These are phyloP conservation scores for Gallinago paraguaiae DNA, from an alignment of 2,113 vertebrate species.

Conservation along the genomic window DNA sequence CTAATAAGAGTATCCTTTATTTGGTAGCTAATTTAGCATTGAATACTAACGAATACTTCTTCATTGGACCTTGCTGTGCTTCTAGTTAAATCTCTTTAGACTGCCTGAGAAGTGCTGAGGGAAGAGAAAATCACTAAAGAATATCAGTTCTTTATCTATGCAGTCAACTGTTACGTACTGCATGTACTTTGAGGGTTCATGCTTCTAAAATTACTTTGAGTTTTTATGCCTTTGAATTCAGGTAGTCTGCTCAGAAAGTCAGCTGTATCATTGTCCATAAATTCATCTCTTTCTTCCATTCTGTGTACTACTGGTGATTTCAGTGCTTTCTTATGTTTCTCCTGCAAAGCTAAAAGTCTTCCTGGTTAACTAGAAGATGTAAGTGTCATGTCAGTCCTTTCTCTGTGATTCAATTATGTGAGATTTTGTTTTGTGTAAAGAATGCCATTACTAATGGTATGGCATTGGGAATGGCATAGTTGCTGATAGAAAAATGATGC, in stretches of 20 bases:
- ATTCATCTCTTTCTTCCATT: not conserved
- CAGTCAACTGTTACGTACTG: not conserved
- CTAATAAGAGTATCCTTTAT: not conserved
- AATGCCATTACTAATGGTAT: not conserved
- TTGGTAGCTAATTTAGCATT: constrained; percentile 11
- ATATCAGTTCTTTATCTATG: not conserved
- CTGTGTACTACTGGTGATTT: not conserved
- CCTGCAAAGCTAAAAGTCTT: not conserved
- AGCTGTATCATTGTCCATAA: not conserved
- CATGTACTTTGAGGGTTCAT: not conserved
- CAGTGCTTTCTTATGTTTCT: not conserved
- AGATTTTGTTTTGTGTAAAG: not conserved
- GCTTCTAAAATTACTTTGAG: not conserved
- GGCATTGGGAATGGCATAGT: not conserved
- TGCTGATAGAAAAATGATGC: not conserved
- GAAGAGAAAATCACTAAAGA: not conserved
- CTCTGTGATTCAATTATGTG: not conserved
- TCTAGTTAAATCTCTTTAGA: not conserved
- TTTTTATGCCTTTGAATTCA: not conserved
- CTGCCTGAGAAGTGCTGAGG: not conserved
- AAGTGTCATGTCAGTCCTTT: not conserved
- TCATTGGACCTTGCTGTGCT: not conserved
- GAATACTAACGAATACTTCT: not conserved
- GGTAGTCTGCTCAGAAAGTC: not conserved
- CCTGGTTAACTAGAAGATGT: not conserved